A percentile compares a stretch with the other conserved stretches of the same genome.
These are phyloP conservation scores for Atherinosoma microstoma DNA, from an alignment of 2,797 vertebrate species.

Conservation along the genomic window DNA sequence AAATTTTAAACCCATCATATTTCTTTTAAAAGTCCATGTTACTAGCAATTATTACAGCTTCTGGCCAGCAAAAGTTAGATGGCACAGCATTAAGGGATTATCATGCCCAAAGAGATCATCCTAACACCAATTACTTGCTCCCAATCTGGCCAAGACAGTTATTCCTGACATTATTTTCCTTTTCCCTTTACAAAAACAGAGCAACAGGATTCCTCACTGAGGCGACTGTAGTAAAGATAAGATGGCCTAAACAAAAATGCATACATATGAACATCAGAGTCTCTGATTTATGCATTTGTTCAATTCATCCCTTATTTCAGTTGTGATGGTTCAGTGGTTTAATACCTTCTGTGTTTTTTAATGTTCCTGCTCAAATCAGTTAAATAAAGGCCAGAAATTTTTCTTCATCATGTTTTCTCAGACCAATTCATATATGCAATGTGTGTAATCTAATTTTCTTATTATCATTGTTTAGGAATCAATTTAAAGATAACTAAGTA, in stretches of 20 bases:
- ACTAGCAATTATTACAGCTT: background rate
- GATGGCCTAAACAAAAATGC: background rate
- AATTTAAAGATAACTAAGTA: background rate
- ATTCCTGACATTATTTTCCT: background rate
- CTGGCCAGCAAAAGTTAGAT: background rate
- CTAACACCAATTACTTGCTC: background rate
- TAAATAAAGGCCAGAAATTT: background rate
- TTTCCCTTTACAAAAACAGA: background rate
- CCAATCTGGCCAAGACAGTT: background rate
- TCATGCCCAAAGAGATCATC: background rate
- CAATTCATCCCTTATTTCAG: background rate
- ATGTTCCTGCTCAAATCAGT: background rate
- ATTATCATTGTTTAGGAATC: background rate
- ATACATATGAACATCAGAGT: background rate
- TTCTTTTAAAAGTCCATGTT: conserved; percentile 6
- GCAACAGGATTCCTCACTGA: background rate
- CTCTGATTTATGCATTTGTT: background rate
- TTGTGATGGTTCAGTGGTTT: background rate
- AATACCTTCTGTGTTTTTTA: background rate
- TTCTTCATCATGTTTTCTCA: background rate
- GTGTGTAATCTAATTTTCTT: background rate
- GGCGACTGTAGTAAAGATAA: background rate
- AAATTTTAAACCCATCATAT: background rate
- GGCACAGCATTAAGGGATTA: background rate
- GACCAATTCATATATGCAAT: background rate